phyloP scores from a whole-genome alignment of 1,140 invertebrate genomes.

The Notospermus geniculatus region DNA sequence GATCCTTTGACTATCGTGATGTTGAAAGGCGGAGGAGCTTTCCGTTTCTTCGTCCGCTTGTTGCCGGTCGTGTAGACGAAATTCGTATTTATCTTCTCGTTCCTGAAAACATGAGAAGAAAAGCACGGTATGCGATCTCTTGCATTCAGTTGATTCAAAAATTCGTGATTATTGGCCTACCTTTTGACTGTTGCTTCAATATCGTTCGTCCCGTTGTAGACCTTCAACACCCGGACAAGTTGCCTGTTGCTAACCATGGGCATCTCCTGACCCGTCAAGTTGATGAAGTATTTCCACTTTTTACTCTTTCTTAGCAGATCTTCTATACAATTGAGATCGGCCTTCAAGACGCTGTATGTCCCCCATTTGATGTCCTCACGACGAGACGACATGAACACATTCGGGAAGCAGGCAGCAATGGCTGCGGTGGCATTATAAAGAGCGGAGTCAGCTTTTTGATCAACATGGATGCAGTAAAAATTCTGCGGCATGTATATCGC shows the following conservation, averaged over 20 bases:
- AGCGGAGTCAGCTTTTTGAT: constrained; percentile 5
- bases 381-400: constrained; percentile 17
- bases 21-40: neutral
- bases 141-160: no score
- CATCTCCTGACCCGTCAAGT: constrained; percentile 28
- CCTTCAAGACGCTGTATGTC: neutral
- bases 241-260: constrained; percentile 30
- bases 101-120: no score
- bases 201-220: constrained; percentile 26
- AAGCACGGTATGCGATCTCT: no score
- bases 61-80: no score
- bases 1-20: neutral
- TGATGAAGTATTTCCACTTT: constrained; percentile 28
- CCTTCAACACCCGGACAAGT: constrained; percentile 25
- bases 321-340: constrained; percentile 13
- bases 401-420: constrained; percentile 21
- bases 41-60: neutral
- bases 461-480: constrained; percentile 23
- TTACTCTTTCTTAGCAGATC: constrained; percentile 6
- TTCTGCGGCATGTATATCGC: constrained; percentile 18
- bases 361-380: constrained; percentile 4
- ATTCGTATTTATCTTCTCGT: no score
- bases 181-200: constrained; percentile 20
- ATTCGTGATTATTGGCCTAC: neutral
- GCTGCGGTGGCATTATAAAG: constrained; percentile 5